These are phyloP conservation scores for Burhinus bistriatus DNA, from an alignment of 2,113 vertebrate genomes.

Conservation along the genomic window DNA sequence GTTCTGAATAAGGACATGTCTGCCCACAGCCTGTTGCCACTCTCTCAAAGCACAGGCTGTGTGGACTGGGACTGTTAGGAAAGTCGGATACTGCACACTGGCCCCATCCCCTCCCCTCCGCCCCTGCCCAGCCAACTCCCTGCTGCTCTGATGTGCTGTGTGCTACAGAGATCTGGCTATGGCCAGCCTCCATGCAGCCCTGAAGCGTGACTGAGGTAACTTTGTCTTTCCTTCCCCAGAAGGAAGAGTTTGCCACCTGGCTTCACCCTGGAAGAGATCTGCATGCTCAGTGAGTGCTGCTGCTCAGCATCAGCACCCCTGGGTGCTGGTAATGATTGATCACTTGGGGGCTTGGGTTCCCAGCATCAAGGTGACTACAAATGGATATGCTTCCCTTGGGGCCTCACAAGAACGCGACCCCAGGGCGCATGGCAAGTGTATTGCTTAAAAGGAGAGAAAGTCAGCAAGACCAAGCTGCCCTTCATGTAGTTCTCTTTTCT, in stretches of 20 bases:
- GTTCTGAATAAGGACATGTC: neutral
- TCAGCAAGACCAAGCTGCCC: neutral
- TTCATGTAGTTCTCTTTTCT: constrained; percentile 9
- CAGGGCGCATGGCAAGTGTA: neutral
- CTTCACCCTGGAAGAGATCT: constrained; percentile 92
- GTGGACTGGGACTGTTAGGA: neutral
- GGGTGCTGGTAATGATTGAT: neutral
- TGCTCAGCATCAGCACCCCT: neutral
- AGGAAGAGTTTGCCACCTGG: constrained; percentile 90
- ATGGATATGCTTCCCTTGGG: neutral
- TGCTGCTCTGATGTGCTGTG: neutral
- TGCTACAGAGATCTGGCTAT: neutral
- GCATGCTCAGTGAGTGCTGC: constrained; percentile 87
- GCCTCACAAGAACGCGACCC: neutral
- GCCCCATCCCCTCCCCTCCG: neutral
- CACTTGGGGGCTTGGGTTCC: neutral
- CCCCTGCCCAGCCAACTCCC: neutral
- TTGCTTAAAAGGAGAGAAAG: neutral
- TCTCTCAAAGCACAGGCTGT: neutral
- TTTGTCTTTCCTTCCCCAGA: constrained; percentile 68
- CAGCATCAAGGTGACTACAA: neutral
- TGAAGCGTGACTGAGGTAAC: neutral
- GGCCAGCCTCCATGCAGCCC: neutral
- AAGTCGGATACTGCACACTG: neutral
- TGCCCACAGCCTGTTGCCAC: neutral